Evolutionary conservation across 2,113 vertebrate genomes (phyloP).

Genomic region (Blennius ocellaris): DNA sequence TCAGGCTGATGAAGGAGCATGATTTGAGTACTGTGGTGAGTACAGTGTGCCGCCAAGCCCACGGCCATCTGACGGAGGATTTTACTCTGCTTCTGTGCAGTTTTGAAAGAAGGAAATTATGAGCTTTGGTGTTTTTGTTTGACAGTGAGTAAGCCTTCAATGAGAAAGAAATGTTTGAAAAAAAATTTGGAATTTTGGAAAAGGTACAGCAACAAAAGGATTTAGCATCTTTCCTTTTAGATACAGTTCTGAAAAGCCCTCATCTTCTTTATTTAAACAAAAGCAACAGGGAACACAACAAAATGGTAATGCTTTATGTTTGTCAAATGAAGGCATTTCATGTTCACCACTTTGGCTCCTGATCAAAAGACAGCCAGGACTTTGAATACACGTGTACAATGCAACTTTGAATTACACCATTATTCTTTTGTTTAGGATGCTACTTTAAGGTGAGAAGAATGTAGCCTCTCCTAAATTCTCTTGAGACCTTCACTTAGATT

Average conservation of each 20-base stretch:
- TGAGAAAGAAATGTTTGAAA: slow-evolving; percentile 40
- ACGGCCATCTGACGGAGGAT: slow-evolving; percentile 20
- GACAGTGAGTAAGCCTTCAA: slow-evolving; percentile 50
- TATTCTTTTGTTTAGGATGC: slow-evolving; percentile 19
- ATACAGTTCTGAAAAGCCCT: slow-evolving; percentile 64
- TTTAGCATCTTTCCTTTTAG: slow-evolving; percentile 67
- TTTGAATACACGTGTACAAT: slow-evolving; percentile 44
- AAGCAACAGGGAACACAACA: slow-evolving; percentile 58
- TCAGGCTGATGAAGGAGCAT: slow-evolving; percentile 91
- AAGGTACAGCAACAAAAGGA: slow-evolving; percentile 62
- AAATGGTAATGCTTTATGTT: slow-evolving; percentile 62
- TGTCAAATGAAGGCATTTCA: slow-evolving; percentile 69
- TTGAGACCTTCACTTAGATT: slow-evolving; percentile 6
- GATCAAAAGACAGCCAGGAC: slow-evolving; percentile 56
- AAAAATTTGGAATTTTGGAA: slow-evolving; percentile 47
- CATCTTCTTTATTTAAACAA: slow-evolving; percentile 71
- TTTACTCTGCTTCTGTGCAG: slow-evolving; percentile 3
- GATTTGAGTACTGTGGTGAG: slow-evolving; percentile 94
- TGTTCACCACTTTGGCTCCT: slow-evolving; percentile 51
- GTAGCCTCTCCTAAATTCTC: slow-evolving; percentile 2
- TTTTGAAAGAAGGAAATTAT: slow-evolving; percentile 45
- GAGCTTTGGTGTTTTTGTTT: slow-evolving; percentile 41
- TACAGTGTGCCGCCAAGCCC: slow-evolving; percentile 47
- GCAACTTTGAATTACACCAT: slow-evolving; percentile 5
- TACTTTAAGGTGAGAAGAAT: slow-evolving; percentile 12